phyloP scores from a whole-genome alignment of 2,888 invertebrate species.

The Platycheirus albimanus region DNA sequence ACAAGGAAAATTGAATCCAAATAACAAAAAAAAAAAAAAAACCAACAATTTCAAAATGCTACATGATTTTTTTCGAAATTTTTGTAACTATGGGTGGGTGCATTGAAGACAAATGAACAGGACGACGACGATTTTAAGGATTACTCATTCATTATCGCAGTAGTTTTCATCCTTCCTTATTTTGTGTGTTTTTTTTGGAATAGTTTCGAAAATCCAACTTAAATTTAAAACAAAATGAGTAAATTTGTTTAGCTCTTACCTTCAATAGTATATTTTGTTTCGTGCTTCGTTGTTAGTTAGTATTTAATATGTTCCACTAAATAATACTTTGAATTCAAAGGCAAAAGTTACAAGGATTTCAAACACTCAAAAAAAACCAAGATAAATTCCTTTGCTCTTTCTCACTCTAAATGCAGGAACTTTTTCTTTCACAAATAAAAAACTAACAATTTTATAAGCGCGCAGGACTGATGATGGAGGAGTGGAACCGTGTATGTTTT shows the following conservation, averaged over 20 bases:
- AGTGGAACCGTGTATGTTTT: background rate
- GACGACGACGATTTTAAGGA: no score
- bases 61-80: no score
- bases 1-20: no score
- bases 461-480: constrained; percentile 19
- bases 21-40: no score
- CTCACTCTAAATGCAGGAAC: constrained; percentile 41
- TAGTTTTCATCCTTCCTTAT: no score
- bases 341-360: constrained; percentile 1
- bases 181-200: no score
- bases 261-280: background rate
- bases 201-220: background rate
- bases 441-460: no score
- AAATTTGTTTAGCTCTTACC: background rate
- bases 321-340: background rate
- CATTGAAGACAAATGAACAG: no score
- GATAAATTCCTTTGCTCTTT: constrained; percentile 27
- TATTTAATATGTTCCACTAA: background rate
- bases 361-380: background rate
- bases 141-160: no score
- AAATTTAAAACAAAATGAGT: background rate
- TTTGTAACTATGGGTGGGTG: no score
- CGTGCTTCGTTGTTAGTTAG: background rate
- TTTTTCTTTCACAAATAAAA: constrained; percentile 33
- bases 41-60: no score